Evolutionary conservation across 2,797 vertebrate genomes (phyloP).

Genomic region (Coilia nasus): DNA sequence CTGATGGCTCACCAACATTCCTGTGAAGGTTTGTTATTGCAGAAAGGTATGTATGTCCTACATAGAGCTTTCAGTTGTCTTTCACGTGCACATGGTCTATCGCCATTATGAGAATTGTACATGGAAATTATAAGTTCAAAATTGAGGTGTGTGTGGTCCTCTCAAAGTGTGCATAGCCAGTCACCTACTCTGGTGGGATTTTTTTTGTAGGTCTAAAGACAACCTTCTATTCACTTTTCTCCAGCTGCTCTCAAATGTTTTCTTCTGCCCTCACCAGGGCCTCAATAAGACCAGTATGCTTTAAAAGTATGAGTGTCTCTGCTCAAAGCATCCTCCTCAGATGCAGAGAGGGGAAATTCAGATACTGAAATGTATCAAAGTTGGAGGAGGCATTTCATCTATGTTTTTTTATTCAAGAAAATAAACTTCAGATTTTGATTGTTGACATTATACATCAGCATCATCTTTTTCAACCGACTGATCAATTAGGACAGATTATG

Average conservation of each 20-base stretch:
- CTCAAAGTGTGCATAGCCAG: not conserved
- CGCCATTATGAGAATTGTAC: not conserved
- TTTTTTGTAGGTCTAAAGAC: not conserved
- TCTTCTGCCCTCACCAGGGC: not conserved
- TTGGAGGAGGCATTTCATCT: not conserved
- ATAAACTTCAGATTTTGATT: conserved; percentile 18
- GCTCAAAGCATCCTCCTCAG: not conserved
- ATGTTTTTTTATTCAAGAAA: conserved; percentile 3
- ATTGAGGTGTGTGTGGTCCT: conserved; percentile 4
- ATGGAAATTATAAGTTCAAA: not conserved
- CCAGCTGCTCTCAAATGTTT: not conserved
- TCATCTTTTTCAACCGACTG: not conserved
- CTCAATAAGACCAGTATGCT: not conserved
- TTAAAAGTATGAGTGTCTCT: conserved; percentile 5
- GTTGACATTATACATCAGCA: conserved; percentile 17
- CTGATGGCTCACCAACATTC: not conserved
- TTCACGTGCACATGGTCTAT: not conserved
- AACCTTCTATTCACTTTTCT: not conserved
- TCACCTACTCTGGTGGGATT: not conserved
- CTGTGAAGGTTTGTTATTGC: not conserved
- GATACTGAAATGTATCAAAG: not conserved
- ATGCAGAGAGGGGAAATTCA: not conserved
- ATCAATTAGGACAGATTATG: not conserved
- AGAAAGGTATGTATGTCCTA: not conserved
- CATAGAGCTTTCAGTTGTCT: not conserved